Evolutionary conservation across 2,113 vertebrate genomes (phyloP).

Genomic region (Blennius ocellaris): DNA sequence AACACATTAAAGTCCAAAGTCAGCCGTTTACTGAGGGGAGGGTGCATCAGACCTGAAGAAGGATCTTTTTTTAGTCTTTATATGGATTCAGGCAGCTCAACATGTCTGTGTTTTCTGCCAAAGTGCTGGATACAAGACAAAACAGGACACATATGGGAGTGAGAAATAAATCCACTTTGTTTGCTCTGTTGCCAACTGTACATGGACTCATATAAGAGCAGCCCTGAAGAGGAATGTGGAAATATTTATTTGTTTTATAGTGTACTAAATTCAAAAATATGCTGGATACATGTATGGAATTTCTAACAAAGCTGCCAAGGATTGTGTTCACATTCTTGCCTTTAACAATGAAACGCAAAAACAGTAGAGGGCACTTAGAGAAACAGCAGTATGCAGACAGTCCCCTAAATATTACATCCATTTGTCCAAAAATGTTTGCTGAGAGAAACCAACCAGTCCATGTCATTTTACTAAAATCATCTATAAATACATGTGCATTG

Average conservation of each 20-base stretch:
- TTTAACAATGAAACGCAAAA: constrained; percentile 4
- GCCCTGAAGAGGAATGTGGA: not conserved
- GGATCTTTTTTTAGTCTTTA: constrained; percentile 30
- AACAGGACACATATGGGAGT: constrained; percentile 23
- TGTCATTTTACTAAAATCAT: not conserved
- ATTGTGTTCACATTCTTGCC: not conserved
- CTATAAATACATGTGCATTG: not conserved
- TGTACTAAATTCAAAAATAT: not conserved
- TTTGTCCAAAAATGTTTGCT: not conserved
- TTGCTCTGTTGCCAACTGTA: constrained; percentile 15
- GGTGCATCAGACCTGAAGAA: constrained; percentile 9
- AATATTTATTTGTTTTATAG: constrained; percentile 4
- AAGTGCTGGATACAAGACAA: not conserved
- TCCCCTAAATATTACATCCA: constrained; percentile 22
- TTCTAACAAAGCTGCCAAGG: not conserved
- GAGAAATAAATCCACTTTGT: constrained; percentile 25
- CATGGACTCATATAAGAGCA: not conserved
- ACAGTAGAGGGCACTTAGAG: constrained; percentile 2
- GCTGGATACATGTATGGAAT: not conserved
- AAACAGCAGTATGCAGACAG: not conserved
- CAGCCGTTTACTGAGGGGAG: constrained; percentile 5
- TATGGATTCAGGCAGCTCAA: constrained; percentile 23
- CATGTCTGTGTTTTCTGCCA: constrained; percentile 31
- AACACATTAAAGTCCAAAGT: constrained; percentile 18
- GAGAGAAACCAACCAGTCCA: constrained; percentile 12